phyloP scores from a whole-genome alignment of 1,140 invertebrate genomes.

The Heliothis subflexa region DNA sequence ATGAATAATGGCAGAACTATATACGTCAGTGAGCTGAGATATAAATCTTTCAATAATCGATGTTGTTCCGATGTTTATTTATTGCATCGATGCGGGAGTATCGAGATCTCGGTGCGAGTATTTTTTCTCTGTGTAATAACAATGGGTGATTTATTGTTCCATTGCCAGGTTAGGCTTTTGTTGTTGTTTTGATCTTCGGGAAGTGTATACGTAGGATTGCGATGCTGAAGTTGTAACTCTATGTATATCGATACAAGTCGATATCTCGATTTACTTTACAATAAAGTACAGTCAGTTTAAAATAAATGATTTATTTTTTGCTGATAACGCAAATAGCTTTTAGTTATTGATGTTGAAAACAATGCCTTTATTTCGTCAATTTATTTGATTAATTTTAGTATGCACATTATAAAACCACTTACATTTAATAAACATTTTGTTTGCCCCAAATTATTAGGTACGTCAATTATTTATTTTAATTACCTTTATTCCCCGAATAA shows the following conservation, averaged over 20 bases:
- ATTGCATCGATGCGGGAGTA: conserved; percentile 71
- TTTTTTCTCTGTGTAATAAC: conserved; percentile 75
- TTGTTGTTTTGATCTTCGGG: conserved; percentile 9
- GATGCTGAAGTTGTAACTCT: not conserved
- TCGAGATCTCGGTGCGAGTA: conserved; percentile 60
- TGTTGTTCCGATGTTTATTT: conserved; percentile 78
- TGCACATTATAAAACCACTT: not conserved
- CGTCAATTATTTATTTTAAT: not conserved
- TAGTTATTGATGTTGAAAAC: too few relatives aligned
- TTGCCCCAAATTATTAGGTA: not conserved
- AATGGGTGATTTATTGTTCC: conserved; percentile 75
- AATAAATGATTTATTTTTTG: too few relatives aligned
- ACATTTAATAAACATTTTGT: not conserved
- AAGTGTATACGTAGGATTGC: not conserved
- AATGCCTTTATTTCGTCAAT: too few relatives aligned
- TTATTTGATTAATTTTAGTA: not conserved
- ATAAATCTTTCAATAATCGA: conserved; percentile 84
- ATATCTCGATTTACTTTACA: too few relatives aligned
- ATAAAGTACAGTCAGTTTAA: too few relatives aligned
- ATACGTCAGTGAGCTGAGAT: conserved; percentile 67
- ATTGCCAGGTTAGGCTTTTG: conserved; percentile 20
- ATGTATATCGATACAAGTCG: too few relatives aligned
- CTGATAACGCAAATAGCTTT: too few relatives aligned
- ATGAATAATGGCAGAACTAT: conserved; percentile 77
- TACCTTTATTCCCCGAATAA: conserved; percentile 3